These are phyloP conservation scores for Amphipoea lucens DNA, from an alignment of 2,888 invertebrate genomes.

Conservation along the genomic window DNA sequence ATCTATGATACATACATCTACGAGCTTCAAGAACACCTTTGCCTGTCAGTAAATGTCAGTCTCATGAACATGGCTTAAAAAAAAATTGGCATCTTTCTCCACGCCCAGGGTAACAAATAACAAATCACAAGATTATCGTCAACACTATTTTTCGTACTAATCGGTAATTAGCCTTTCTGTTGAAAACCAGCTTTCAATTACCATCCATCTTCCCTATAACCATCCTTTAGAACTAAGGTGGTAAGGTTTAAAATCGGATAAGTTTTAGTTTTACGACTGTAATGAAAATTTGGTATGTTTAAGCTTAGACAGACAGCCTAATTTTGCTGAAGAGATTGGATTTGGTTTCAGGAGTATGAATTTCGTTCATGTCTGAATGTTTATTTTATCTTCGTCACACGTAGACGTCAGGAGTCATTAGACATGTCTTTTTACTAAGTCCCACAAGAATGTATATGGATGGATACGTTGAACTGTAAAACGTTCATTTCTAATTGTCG, in stretches of 20 bases:
- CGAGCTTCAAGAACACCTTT: slow-evolving; percentile 19
- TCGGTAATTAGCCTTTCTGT: slow-evolving; percentile 57
- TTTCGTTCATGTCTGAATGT: slow-evolving; percentile 34
- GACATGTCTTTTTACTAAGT: slow-evolving; percentile 19
- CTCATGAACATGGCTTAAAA: not conserved
- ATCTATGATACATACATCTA: not conserved
- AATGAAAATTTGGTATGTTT: not conserved
- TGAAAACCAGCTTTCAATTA: slow-evolving; percentile 10
- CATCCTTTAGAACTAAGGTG: not conserved
- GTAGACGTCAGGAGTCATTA: slow-evolving; percentile 23
- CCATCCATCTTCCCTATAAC: not conserved
- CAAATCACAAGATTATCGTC: slow-evolving; percentile 51
- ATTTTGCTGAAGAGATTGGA: slow-evolving; percentile 52
- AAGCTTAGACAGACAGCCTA: slow-evolving; percentile 43
- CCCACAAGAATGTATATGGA: not conserved
- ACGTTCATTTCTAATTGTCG: not conserved
- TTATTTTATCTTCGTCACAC: slow-evolving; percentile 43
- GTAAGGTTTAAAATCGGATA: slow-evolving; percentile 29
- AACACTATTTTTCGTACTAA: slow-evolving; percentile 46
- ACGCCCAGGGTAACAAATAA: slow-evolving; percentile 32
- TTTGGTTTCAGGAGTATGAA: slow-evolving; percentile 35
- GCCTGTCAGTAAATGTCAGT: slow-evolving; percentile 37
- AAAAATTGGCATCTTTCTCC: slow-evolving; percentile 47
- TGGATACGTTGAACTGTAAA: slow-evolving; percentile 1
- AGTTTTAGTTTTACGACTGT: not conserved